A percentile compares a stretch with the other conserved stretches of the same genome.
phyloP scores from a whole-genome alignment of 2,888 invertebrate species.

The Drosophila tanythrix region DNA sequence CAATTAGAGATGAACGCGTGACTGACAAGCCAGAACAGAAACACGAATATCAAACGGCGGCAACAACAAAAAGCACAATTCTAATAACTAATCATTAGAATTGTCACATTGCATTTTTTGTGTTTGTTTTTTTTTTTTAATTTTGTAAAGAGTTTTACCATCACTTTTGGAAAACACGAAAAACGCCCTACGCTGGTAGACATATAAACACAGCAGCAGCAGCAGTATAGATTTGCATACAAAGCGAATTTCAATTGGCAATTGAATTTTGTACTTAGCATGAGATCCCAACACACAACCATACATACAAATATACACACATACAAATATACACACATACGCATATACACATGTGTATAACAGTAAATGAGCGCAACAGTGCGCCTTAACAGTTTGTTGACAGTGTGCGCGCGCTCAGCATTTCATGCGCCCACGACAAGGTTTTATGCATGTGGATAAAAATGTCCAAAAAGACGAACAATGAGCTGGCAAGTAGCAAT shows the following conservation, averaged over 20 bases:
- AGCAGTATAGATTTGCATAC: constrained; percentile 26
- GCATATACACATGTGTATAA: constrained; percentile 1
- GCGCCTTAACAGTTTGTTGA: constrained; percentile 35
- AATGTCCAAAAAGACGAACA: constrained; percentile 8
- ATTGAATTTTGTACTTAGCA: constrained; percentile 47
- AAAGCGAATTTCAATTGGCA: constrained; percentile 46
- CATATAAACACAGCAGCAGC: constrained; percentile 7
- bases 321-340: background rate
- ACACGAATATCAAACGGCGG: background rate
- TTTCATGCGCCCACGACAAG: constrained; percentile 11
- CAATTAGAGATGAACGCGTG: background rate
- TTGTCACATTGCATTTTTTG: background rate
- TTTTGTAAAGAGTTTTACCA: background rate
- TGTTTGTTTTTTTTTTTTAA: background rate
- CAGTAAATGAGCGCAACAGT: constrained; percentile 27
- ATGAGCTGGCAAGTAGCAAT: constrained; percentile 38
- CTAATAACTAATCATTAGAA: background rate
- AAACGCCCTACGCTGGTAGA: background rate
- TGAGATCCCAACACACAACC: background rate
- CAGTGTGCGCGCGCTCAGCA: constrained; percentile 20
- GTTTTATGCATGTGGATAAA: constrained; percentile 39
- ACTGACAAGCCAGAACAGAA: background rate
- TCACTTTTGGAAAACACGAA: background rate
- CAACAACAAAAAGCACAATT: background rate
- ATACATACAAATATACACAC: background rate